Base-by-base conservation (phyloP, 2,113 vertebrate species). In the Osmerus eperlanus region DNA sequence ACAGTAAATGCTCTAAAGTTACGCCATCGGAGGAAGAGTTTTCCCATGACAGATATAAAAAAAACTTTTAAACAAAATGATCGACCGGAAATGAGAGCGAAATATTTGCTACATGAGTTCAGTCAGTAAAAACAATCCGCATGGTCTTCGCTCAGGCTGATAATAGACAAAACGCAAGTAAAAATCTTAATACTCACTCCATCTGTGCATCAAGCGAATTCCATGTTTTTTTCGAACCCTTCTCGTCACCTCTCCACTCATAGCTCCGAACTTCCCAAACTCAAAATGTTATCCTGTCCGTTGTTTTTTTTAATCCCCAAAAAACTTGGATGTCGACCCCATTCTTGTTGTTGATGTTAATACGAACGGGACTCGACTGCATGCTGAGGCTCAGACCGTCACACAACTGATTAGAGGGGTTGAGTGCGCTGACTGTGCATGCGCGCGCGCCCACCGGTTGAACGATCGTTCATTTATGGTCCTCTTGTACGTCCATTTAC, bases 171-270 rank as follows among this genome's bases (percentile, higher is more conserved):
- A 47, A 9, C 59, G 59, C 21, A 47, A 9, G 41, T 11, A 9
- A 47, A 47, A 47, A 36, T 36, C 32, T 23, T 62, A n/a, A 21
- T 55, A 72, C 89, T 90, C 77, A 90, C 89, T 89, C 87, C 85
- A 89, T 85, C 86, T 77, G 51, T 14, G 80, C 71, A 2, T 74
- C 4, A 77, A 61, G 8, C 0, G 28, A 73, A 71, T 2, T 74
- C n/a, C 60, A 58, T 64, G 51, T 36, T 54, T 63, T 14, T 72
- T 77, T 0, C 52, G 23, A 65, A 54, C 29, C 3, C 86, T 82
- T 64, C 59, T 71, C 21, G 36, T 74, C 1, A 82, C 77, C 8
- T 58, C 3, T 2, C 74, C 82, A 32, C 81, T 88, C 89, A 90
- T 90, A 0, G 54, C 76, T 80, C 71, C 63, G 18, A 0, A 55